Conservation (phyloP, 1,140 invertebrate genomes). For the Colletes latitarsis region DNA sequence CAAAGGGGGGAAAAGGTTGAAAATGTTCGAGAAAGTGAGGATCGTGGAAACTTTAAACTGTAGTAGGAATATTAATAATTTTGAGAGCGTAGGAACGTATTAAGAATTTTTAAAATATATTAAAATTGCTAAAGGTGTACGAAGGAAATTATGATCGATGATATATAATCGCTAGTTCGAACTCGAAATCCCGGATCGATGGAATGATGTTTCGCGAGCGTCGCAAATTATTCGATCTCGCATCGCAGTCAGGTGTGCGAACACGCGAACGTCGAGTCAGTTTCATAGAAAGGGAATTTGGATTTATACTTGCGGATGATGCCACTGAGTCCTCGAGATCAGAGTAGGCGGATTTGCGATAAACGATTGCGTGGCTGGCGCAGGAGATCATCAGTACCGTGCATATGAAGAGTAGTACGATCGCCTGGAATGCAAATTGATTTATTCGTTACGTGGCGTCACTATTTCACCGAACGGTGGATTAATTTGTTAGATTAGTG, state of each 20-base stretch:
- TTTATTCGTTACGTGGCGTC: constrained; percentile 18
- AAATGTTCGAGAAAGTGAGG: too few species aligned
- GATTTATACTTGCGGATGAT: constrained; percentile 46
- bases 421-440: constrained; percentile 46
- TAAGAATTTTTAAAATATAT: too few species aligned
- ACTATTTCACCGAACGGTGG: background rate
- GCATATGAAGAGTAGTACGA: constrained; percentile 42
- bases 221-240: background rate
- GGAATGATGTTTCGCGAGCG: background rate
- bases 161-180: too few species aligned
- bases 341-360: constrained; percentile 50
- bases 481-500: background rate
- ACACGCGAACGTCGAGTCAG: background rate
- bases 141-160: too few species aligned
- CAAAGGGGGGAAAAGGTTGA: background rate
- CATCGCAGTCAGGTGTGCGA: too few species aligned
- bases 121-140: too few species aligned
- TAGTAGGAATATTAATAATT: too few species aligned
- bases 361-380: constrained; percentile 50
- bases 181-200: background rate
- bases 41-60: too few species aligned
- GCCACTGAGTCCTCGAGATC: constrained; percentile 19
- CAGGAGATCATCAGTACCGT: constrained; percentile 44
- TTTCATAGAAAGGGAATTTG: background rate
- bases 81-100: too few species aligned